Conservation (phyloP, 2,797 vertebrate genomes). For the Xiphorhynchus erythropygius region DNA sequence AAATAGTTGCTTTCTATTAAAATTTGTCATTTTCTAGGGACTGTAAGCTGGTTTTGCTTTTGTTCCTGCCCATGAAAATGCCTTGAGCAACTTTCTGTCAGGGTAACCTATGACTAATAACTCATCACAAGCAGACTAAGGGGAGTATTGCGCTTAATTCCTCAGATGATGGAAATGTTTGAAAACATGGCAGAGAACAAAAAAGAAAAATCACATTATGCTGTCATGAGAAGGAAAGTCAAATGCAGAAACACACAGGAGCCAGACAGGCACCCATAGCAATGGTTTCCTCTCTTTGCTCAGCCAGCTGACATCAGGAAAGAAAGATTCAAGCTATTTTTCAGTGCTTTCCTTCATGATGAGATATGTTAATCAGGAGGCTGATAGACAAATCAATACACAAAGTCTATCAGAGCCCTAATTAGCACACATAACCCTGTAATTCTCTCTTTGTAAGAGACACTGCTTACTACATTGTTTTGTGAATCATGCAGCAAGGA, state of each 20-base stretch:
- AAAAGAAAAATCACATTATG: not conserved
- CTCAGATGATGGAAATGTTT: not conserved
- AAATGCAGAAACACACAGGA: not conserved
- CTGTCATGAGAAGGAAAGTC: not conserved
- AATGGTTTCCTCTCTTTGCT: not conserved
- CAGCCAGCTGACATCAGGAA: not conserved
- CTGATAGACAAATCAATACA: not conserved
- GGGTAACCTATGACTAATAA: not conserved
- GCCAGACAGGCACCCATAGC: not conserved
- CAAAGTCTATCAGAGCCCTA: not conserved
- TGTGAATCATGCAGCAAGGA: not conserved
- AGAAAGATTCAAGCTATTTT: not conserved
- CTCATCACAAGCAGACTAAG: not conserved
- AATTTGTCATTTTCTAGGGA: not conserved
- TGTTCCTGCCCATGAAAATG: not conserved
- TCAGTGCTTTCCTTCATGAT: not conserved
- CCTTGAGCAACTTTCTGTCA: not conserved
- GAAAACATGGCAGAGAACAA: not conserved
- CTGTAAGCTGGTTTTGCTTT: not conserved
- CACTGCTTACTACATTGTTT: not conserved
- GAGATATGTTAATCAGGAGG: not conserved
- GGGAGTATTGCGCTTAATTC: not conserved
- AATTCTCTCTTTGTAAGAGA: not conserved
- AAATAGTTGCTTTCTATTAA: not conserved
- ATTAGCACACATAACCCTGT: not conserved